These are phyloP conservation scores for Caenorhabditis sp. DNA, from an alignment of 2,888 invertebrate species.

Conservation along the genomic window DNA sequence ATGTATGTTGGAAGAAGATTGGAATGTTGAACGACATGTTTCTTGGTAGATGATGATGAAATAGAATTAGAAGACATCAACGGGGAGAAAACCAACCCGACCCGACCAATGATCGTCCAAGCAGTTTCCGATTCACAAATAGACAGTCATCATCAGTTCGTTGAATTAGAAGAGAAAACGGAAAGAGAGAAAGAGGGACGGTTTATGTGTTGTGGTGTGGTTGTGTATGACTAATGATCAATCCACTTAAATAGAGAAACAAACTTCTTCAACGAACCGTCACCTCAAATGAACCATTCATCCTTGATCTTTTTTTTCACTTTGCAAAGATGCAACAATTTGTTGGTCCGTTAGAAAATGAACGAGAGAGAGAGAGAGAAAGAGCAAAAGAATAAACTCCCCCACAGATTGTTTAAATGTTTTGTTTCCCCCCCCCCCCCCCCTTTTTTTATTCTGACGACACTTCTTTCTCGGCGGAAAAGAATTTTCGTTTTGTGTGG, in stretches of 20 bases:
- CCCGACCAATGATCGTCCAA: not conserved
- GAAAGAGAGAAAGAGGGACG: not conserved
- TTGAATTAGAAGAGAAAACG: not conserved
- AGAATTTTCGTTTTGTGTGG: too few relatives aligned
- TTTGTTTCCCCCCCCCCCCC: too few relatives aligned
- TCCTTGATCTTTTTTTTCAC: not conserved
- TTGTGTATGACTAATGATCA: slow-evolving; percentile 7
- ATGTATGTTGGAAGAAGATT: not conserved
- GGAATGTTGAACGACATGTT: not conserved
- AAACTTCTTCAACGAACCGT: too few relatives aligned
- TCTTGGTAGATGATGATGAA: too few relatives aligned
- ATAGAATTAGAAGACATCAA: not conserved
- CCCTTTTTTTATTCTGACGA: too few relatives aligned
- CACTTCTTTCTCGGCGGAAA: too few relatives aligned
- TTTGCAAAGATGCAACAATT: not conserved
- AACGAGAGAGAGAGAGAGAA: not conserved
- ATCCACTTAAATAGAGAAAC: not conserved
- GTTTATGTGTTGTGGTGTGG: not conserved
- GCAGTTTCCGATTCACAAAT: not conserved
- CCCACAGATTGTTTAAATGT: not conserved
- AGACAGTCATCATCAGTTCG: slow-evolving; percentile 1
- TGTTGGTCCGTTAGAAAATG: not conserved
- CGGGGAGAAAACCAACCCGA: not conserved
- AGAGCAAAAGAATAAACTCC: not conserved
- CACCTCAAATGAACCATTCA: not conserved